Evolutionary conservation across 2,888 invertebrate genomes (phyloP).

Genomic region (Euzophera pinguis): DNA sequence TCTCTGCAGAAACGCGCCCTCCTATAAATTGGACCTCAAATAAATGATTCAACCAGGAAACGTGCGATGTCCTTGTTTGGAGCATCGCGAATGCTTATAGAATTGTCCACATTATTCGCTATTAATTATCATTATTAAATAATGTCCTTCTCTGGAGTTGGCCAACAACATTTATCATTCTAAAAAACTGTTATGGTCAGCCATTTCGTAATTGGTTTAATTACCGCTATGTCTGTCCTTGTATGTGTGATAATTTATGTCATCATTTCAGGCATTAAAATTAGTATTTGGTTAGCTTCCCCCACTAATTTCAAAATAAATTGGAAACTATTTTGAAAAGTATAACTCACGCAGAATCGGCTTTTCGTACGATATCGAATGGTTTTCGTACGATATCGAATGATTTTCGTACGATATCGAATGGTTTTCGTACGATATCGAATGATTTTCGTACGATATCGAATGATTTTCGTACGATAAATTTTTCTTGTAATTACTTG

Average conservation of each 20-base stretch:
- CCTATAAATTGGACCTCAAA: slow-evolving; percentile 31
- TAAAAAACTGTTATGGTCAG: slow-evolving; percentile 11
- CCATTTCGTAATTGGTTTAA: slow-evolving; percentile 7
- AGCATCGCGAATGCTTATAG: slow-evolving; percentile 61
- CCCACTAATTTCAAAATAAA: no score
- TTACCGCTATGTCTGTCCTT: neutral
- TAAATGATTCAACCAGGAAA: slow-evolving; percentile 72
- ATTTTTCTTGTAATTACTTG: no score
- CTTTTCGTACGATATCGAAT: no score
- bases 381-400: no score
- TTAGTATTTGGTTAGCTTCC: no score
- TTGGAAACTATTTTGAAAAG: no score
- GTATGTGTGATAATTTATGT: slow-evolving; percentile 23
- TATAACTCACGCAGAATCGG: no score
- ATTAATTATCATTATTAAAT: slow-evolving; percentile 67
- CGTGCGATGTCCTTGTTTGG: slow-evolving; percentile 68
- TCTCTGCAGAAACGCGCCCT: neutral
- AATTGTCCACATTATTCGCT: slow-evolving; percentile 60
- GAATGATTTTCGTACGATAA: no score
- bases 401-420: no score
- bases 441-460: no score
- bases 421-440: no score
- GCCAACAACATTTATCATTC: slow-evolving; percentile 36
- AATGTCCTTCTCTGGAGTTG: slow-evolving; percentile 50
- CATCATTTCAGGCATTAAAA: neutral